These are phyloP conservation scores for Petrolisthes cinctipes DNA, from an alignment of 2,888 invertebrate genomes.

Conservation along the genomic window DNA sequence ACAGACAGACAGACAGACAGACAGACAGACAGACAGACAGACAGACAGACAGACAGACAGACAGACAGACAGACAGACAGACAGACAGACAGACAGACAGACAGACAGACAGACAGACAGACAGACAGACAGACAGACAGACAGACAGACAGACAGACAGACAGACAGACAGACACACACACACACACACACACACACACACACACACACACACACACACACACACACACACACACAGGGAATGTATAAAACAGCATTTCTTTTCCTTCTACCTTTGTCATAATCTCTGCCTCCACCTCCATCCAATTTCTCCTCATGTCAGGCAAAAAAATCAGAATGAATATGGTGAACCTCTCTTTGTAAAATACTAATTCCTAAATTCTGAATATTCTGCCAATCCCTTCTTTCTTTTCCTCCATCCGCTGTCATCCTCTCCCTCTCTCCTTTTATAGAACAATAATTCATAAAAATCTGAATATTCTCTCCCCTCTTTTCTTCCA, in stretches of 20 bases:
- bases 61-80: conserved; percentile 15
- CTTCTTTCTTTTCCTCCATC: conserved; percentile 23
- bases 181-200: neutral
- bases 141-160: neutral
- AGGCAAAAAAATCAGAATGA: no score
- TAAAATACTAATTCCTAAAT: neutral
- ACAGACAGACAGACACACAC: neutral
- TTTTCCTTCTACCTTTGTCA: no score
- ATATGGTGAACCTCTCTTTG: neutral
- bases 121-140: neutral
- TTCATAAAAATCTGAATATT: neutral
- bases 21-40: neutral
- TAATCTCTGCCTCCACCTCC: no score
- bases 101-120: neutral
- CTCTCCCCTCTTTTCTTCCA: neutral
- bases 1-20: neutral
- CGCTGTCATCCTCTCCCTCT: neutral
- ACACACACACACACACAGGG: neutral
- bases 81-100: conserved; percentile 4
- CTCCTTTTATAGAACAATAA: neutral
- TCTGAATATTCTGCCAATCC: neutral
- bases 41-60: conserved; percentile 15
- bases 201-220: neutral
- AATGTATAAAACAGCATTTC: neutral
- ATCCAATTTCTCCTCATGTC: no score